Conservation (phyloP, 2,113 vertebrate species). For the Cinclus mexicanus region DNA sequence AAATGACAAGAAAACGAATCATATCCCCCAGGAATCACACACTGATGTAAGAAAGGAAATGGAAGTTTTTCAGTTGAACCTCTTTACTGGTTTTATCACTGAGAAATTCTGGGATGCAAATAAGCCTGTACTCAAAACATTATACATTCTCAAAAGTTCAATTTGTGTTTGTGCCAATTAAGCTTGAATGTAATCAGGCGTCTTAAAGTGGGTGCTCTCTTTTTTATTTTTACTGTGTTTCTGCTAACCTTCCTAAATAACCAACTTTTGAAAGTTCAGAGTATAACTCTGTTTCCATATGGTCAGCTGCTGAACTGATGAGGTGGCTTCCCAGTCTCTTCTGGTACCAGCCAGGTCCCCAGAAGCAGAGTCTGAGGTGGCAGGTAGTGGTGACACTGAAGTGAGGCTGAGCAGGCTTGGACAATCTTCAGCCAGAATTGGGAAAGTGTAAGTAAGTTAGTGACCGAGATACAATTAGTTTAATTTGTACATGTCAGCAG, state of each 20-base stretch:
- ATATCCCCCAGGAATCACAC: slow-evolving; percentile 2
- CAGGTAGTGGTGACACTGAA: background rate
- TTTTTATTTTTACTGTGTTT: background rate
- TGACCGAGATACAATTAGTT: background rate
- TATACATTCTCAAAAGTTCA: background rate
- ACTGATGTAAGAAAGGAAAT: slow-evolving; percentile 21
- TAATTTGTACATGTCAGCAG: background rate
- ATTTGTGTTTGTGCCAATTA: background rate
- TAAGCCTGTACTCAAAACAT: background rate
- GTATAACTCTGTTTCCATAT: background rate
- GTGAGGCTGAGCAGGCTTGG: background rate
- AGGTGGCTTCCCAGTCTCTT: background rate
- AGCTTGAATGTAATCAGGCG: background rate
- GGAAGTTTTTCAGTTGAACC: background rate
- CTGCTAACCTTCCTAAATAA: background rate
- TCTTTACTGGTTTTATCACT: background rate
- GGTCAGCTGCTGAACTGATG: background rate
- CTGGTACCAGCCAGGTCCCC: background rate
- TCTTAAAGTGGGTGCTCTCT: background rate
- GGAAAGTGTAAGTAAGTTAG: background rate
- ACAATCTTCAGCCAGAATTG: background rate
- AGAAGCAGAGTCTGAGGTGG: background rate
- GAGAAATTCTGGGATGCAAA: background rate
- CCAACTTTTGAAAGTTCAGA: background rate
- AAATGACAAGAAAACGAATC: slow-evolving; percentile 5